These are phyloP conservation scores for Malacoraja senta DNA, from an alignment of 2,797 vertebrate genomes.

Conservation along the genomic window DNA sequence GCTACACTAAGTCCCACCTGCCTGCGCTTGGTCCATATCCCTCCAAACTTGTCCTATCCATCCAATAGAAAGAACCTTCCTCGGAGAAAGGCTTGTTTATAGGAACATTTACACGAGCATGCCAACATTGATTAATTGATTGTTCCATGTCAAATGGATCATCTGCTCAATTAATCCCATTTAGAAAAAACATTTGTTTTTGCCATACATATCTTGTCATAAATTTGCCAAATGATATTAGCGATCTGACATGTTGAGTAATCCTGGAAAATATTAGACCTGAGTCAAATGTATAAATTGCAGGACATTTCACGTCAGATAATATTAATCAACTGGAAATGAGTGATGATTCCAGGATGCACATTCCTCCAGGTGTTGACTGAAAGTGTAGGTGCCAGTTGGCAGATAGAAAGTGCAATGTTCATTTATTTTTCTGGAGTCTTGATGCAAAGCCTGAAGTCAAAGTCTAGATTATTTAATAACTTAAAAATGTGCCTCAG, in stretches of 20 bases:
- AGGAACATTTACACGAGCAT: not conserved
- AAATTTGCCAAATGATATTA: constrained; percentile 7
- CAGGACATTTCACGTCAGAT: not conserved
- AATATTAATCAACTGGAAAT: not conserved
- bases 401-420: not conserved
- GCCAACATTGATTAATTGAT: not conserved
- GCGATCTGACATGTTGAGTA: not conserved
- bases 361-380: not conserved
- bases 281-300: not conserved
- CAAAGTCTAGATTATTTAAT: not conserved
- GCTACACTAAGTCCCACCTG: too few species aligned
- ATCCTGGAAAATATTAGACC: not conserved
- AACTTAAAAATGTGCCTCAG: not conserved
- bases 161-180: constrained; percentile 11
- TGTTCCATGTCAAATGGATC: not conserved
- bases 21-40: too few species aligned
- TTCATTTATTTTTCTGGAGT: not conserved
- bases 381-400: not conserved
- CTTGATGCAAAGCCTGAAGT: not conserved
- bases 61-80: not conserved
- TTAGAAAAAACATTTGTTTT: not conserved
- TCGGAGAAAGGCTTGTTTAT: not conserved
- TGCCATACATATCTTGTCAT: not conserved
- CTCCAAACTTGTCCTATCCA: too few species aligned
- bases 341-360: not conserved